Evolutionary conservation across 2,113 vertebrate genomes (phyloP).

Genomic region (Dascyllus trimaculatus): DNA sequence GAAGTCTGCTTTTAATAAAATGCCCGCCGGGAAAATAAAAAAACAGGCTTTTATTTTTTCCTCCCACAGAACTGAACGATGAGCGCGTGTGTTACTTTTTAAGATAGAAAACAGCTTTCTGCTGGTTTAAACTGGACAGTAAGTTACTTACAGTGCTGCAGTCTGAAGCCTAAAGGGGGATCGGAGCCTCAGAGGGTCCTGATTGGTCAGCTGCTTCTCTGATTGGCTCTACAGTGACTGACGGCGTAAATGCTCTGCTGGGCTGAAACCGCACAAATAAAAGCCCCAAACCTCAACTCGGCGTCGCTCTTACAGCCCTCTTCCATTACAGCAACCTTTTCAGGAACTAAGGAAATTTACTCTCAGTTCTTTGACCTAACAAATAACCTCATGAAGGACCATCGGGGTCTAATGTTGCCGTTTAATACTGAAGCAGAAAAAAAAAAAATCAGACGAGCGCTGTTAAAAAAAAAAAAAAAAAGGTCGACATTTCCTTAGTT

Average conservation of each 20-base stretch:
- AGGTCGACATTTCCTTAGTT: too few species aligned
- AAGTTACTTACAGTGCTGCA: conserved; percentile 2
- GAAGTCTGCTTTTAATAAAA: conserved; percentile 72
- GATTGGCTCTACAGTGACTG: conserved; percentile 23
- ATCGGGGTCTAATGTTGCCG: too few species aligned
- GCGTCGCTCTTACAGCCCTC: not conserved
- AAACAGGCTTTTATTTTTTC: conserved; percentile 44
- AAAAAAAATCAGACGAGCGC: too few species aligned
- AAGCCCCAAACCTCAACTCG: too few species aligned
- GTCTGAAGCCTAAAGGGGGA: not conserved
- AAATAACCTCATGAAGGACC: too few species aligned
- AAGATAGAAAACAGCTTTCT: conserved; percentile 13
- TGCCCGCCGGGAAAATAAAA: conserved; percentile 66
- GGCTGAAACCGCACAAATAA: too few species aligned
- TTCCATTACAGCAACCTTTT: not conserved
- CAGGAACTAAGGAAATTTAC: too few species aligned
- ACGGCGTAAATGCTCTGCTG: not conserved
- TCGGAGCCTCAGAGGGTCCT: not conserved
- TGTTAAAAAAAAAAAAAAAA: too few species aligned
- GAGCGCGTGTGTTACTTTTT: not conserved
- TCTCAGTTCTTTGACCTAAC: too few species aligned
- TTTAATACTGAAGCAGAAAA: too few species aligned
- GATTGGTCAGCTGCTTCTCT: conserved; percentile 24
- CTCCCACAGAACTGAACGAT: conserved; percentile 20
- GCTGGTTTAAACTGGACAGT: conserved; percentile 4